A percentile compares a stretch with the other conserved stretches of the same genome.
These are phyloP conservation scores for Battus philenor DNA, from an alignment of 1,140 invertebrate species.

Conservation along the genomic window DNA sequence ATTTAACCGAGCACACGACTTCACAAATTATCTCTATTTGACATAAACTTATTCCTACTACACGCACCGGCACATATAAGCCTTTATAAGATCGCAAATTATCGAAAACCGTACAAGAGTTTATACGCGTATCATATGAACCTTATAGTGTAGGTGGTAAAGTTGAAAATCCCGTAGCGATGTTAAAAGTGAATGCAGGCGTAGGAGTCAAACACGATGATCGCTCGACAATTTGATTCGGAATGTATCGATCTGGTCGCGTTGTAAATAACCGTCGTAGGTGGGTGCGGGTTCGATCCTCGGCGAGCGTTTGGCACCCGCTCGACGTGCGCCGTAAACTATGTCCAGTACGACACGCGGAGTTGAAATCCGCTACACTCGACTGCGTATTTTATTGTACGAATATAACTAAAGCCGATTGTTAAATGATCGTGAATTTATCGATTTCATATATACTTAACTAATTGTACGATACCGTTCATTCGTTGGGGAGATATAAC, in stretches of 20 bases:
- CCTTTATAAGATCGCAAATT: slow-evolving; percentile 57
- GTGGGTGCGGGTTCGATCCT: slow-evolving; percentile 53
- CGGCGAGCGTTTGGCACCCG: slow-evolving; percentile 19
- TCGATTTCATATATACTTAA: too few relatives aligned
- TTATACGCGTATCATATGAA: neutral
- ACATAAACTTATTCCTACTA: neutral
- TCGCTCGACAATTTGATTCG: slow-evolving; percentile 63
- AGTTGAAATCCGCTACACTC: slow-evolving; percentile 7
- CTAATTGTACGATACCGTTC: too few relatives aligned
- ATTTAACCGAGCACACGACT: neutral
- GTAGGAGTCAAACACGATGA: slow-evolving; percentile 62
- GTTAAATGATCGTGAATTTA: neutral
- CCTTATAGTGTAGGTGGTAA: slow-evolving; percentile 20
- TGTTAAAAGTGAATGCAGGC: slow-evolving; percentile 22
- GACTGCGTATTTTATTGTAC: slow-evolving; percentile 3
- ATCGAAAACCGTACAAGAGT: slow-evolving; percentile 29
- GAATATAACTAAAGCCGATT: neutral
- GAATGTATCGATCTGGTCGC: slow-evolving; percentile 48
- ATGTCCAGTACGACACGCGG: slow-evolving; percentile 15
- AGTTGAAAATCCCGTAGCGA: slow-evolving; percentile 24
- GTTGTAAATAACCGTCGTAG: slow-evolving; percentile 61
- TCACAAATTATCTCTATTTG: slow-evolving; percentile 3
- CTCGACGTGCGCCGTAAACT: slow-evolving; percentile 14
- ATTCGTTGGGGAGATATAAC: too few relatives aligned
- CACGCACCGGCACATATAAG: slow-evolving; percentile 44